Evolutionary conservation across 2,113 vertebrate genomes (phyloP).

Genomic region (Callopanchax toddi): DNA sequence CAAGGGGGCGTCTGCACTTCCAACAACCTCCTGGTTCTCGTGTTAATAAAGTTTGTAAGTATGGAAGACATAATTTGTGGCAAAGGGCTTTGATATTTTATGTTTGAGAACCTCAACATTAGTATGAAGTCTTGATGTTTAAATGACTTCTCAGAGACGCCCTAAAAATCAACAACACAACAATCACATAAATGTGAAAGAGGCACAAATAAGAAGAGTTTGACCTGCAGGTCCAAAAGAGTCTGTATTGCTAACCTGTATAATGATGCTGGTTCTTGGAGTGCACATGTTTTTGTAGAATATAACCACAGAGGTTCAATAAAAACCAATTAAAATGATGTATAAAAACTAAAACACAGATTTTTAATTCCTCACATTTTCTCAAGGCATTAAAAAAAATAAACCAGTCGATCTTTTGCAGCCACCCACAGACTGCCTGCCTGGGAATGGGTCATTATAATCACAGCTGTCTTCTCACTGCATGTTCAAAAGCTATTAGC

Average conservation of each 20-base stretch:
- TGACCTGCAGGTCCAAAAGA: too few relatives aligned
- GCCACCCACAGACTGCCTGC: constrained; percentile 4
- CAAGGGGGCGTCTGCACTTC: too few relatives aligned
- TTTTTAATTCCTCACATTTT: constrained; percentile 8
- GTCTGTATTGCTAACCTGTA: neutral
- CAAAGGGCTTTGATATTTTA: too few relatives aligned
- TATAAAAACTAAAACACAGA: constrained; percentile 4
- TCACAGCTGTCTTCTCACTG: constrained; percentile 27
- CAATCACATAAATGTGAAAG: too few relatives aligned
- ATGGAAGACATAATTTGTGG: too few relatives aligned
- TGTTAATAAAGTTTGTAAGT: too few relatives aligned
- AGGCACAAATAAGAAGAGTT: too few relatives aligned
- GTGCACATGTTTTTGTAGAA: neutral
- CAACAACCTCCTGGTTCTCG: too few relatives aligned
- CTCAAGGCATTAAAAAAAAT: neutral
- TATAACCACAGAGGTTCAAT: neutral
- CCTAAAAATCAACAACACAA: too few relatives aligned
- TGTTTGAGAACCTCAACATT: too few relatives aligned
- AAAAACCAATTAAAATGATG: neutral
- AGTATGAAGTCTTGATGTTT: too few relatives aligned
- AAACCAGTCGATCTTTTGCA: neutral
- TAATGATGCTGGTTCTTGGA: neutral
- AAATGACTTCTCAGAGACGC: too few relatives aligned
- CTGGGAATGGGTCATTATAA: constrained; percentile 26
- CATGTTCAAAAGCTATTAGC: constrained; percentile 11